Base-by-base conservation (phyloP, 2,888 invertebrate species). In the Steinernema scapterisci region DNA sequence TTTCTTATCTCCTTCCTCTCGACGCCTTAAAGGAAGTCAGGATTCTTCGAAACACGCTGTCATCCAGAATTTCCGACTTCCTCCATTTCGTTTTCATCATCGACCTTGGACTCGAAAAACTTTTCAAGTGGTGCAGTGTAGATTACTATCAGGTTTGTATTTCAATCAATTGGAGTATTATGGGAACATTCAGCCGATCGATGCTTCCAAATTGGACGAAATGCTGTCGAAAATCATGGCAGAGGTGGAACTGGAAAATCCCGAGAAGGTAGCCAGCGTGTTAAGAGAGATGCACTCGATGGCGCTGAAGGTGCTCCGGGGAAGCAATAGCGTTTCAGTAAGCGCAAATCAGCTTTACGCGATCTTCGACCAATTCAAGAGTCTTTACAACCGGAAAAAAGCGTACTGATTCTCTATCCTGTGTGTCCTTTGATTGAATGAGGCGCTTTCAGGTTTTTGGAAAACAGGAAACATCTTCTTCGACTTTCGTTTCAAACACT, bases 21-120 rank as follows among this genome's bases (percentile, higher is more conserved):
- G 84, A 84, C 72, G 80, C 79, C 0, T 70, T 84, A 13, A 84
- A 84, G 76, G 79, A 84, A 46, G 79, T 84, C 9, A 74, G 76
- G 31, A 74, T 76, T 13, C 76, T 84, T 16, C 71, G 81, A 27
- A 72, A 74, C 19, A 77, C 81, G 21, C 71, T 84, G 5, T 77
- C 78, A 71, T 73, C 81, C 0, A 48, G 84, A 27, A 74, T 84
- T 11, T 76, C 80, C 46, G 84, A 84, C 63, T 78, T 84, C 3
- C 74, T 84, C 51, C 83, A 83, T 70, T 74, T 81, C 2, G 75
- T 80, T 51, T 81, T 81, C 54, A 54, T 79, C 13, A 78, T 81
- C 11, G 78, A 80, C 73, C 78, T 78, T 11, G 77, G 77, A 19
- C 76, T 79, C 21, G 79, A 72, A 21, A 44, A 21, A 1, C 21